phyloP scores from a whole-genome alignment of 37 sponge, comb jelly and placozoan species.

The Halichondria panicea region DNA sequence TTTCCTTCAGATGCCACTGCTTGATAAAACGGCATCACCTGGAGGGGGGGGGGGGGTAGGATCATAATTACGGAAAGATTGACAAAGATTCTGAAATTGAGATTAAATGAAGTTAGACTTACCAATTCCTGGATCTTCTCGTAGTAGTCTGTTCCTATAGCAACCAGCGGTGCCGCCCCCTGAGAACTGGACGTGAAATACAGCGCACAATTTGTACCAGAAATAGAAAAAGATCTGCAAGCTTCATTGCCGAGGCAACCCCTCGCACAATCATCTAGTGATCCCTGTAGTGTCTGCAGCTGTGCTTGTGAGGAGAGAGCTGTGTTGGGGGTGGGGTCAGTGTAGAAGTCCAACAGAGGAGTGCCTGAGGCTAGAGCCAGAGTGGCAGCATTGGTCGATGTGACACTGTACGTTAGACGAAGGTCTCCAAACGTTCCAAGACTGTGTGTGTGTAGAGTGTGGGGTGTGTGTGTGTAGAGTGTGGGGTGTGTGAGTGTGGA shows the following conservation, averaged over 20 bases:
- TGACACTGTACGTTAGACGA: constrained; percentile 46
- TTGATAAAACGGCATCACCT: constrained; percentile 48
- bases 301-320: constrained; percentile 8
- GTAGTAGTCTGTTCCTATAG: constrained; percentile 39
- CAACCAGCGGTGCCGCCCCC: background rate
- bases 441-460: too few species aligned
- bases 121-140: constrained; percentile 50
- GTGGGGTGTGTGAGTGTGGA: too few species aligned
- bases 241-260: constrained; percentile 41
- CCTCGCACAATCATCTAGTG: constrained; percentile 43
- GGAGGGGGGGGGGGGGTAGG: constrained; percentile 1
- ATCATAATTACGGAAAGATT: too few species aligned
- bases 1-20: constrained; percentile 34
- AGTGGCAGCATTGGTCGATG: constrained; percentile 16
- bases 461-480: too few species aligned
- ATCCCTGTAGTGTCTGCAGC: background rate
- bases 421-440: constrained; percentile 67
- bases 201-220: constrained; percentile 33
- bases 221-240: constrained; percentile 50
- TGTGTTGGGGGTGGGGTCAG: constrained; percentile 26
- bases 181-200: constrained; percentile 13
- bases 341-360: constrained; percentile 34
- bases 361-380: constrained; percentile 50
- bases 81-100: background rate
- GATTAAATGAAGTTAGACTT: constrained; percentile 1